These are phyloP conservation scores for Temnopleurus reevesii DNA, from an alignment of 53 echinoderm and acorn worm genomes.

Conservation along the genomic window DNA sequence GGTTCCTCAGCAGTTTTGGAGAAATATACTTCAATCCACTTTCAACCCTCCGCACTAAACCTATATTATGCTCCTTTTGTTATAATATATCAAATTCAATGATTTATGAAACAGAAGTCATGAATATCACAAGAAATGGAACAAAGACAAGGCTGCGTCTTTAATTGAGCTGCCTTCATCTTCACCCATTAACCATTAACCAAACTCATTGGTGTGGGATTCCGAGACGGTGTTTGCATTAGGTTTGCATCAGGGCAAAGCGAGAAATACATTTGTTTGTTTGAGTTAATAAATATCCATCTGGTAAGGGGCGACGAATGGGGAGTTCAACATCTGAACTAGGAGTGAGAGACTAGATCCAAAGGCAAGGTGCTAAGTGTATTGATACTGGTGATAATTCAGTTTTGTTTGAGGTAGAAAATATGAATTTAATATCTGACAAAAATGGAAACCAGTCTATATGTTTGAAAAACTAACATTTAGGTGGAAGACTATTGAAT, in stretches of 20 bases:
- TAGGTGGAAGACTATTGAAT: too few species aligned
- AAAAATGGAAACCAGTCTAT: too few species aligned
- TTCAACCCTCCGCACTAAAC: background rate
- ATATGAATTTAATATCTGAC: too few species aligned
- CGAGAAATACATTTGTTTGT: slow-evolving; percentile 56
- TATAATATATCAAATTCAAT: too few species aligned
- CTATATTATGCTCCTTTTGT: background rate
- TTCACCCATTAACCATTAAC: slow-evolving; percentile 56
- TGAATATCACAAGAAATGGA: background rate
- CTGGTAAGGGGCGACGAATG: background rate
- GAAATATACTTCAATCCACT: too few species aligned
- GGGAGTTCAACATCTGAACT: background rate
- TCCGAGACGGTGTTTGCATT: background rate
- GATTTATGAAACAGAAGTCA: too few species aligned
- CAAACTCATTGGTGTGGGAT: slow-evolving; percentile 30
- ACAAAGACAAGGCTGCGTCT: slow-evolving; percentile 32
- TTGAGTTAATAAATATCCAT: slow-evolving; percentile 59
- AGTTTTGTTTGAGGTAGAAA: too few species aligned
- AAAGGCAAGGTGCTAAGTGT: too few species aligned
- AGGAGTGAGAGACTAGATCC: too few species aligned
- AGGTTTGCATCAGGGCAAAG: slow-evolving; percentile 38
- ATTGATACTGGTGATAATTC: too few species aligned
- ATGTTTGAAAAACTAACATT: too few species aligned
- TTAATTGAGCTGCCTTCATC: slow-evolving; percentile 27
- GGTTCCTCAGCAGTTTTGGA: too few species aligned